A percentile compares a stretch with the other conserved stretches of the same genome.
phyloP scores from a whole-genome alignment of 2,888 invertebrate species.

The Cheilosia vernalis region DNA sequence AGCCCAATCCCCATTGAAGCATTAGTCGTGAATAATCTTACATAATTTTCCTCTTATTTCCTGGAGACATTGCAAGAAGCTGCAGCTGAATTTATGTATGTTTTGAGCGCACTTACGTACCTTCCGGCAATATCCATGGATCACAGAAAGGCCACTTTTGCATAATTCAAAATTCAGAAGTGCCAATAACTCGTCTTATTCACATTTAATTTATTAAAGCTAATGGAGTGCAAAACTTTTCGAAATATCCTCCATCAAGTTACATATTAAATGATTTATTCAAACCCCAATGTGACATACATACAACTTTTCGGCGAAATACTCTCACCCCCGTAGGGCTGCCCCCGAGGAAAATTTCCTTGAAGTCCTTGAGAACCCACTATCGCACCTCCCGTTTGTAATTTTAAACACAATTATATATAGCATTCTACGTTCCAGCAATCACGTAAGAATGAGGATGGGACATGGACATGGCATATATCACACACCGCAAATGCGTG shows the following conservation, averaged over 20 bases:
- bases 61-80: too few species aligned
- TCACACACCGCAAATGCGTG: slow-evolving; percentile 22
- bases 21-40: too few species aligned
- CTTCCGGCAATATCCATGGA: slow-evolving; percentile 5
- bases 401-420: slow-evolving; percentile 26
- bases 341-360: slow-evolving; percentile 25
- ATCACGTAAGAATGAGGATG: slow-evolving; percentile 19
- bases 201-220: slow-evolving; percentile 31
- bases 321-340: background rate
- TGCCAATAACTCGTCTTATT: slow-evolving; percentile 1
- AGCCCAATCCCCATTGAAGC: too few species aligned
- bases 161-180: too few species aligned
- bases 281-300: slow-evolving; percentile 54
- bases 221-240: slow-evolving; percentile 28
- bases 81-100: background rate
- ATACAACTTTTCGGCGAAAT: background rate
- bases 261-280: slow-evolving; percentile 56
- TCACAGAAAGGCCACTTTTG: background rate
- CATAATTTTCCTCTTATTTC: too few species aligned
- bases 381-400: slow-evolving; percentile 30
- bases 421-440: slow-evolving; percentile 1
- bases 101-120: background rate
- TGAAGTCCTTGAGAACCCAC: slow-evolving; percentile 47
- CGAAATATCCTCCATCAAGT: slow-evolving; percentile 36
- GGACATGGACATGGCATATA: slow-evolving; percentile 11